Evolutionary conservation across 2,888 invertebrate species (phyloP).

Genomic region (Spialia ferax): DNA sequence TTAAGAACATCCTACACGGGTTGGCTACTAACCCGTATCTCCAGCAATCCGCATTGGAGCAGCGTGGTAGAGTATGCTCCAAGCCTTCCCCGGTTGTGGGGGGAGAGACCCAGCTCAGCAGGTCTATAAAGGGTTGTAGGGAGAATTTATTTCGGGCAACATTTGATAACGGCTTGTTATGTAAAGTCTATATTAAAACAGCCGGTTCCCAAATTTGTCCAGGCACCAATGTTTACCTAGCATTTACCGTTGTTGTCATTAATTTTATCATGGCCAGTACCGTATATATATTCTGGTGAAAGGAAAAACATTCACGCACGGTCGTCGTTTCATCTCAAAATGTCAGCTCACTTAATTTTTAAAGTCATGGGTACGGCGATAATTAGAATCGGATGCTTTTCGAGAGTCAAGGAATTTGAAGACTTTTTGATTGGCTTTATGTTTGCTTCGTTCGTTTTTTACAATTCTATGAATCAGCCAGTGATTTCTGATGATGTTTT

Average conservation of each 20-base stretch:
- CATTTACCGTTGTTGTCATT: slow-evolving; percentile 52
- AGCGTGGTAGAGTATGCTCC: no score
- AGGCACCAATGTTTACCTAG: slow-evolving; percentile 31
- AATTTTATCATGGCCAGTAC: slow-evolving; percentile 18
- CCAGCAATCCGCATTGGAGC: no score
- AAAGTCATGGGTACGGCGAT: slow-evolving; percentile 21
- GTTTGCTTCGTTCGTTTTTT: not conserved
- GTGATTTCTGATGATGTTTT: not conserved
- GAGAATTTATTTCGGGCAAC: no score
- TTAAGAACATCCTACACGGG: no score
- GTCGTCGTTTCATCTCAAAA: slow-evolving; percentile 50
- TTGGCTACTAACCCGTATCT: no score
- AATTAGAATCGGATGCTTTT: slow-evolving; percentile 14
- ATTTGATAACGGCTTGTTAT: no score
- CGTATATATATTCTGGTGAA: slow-evolving; percentile 55
- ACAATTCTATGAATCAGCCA: not conserved
- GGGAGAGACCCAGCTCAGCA: no score
- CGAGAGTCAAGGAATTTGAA: not conserved
- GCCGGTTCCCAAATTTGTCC: slow-evolving; percentile 12
- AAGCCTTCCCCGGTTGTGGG: no score
- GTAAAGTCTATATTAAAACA: slow-evolving; percentile 11
- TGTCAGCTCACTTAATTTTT: slow-evolving; percentile 46
- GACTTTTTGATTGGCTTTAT: slow-evolving; percentile 4
- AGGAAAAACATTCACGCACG: slow-evolving; percentile 53
- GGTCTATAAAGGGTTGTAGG: no score